Percentiles rank a stretch among this genome's conserved stretches.
Evolutionary conservation across 2,113 vertebrate species (phyloP).

Genomic region (Riparia riparia): DNA sequence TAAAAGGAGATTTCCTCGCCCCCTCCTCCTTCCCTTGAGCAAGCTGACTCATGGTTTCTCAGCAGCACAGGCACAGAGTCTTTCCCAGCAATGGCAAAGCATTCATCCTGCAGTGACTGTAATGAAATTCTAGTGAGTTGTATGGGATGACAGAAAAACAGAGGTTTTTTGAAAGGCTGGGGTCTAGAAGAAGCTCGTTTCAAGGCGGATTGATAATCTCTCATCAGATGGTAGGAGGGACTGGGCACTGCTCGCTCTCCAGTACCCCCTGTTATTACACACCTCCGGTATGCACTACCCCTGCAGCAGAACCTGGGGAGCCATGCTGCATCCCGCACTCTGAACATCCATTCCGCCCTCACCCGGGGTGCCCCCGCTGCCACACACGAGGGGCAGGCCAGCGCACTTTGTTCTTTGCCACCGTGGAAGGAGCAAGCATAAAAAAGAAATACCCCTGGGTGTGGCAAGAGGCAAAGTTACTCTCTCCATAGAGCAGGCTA

Average conservation of each 20-base stretch:
- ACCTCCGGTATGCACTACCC: not conserved
- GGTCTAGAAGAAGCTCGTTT: not conserved
- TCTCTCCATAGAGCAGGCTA: not conserved
- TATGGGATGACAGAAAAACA: not conserved
- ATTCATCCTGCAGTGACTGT: not conserved
- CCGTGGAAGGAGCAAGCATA: fast-evolving
- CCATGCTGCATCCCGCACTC: fast-evolving
- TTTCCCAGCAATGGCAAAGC: conserved; percentile 1
- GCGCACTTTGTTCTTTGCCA: not conserved
- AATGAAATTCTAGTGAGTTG: not conserved
- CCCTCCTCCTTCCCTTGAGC: conserved; percentile 44
- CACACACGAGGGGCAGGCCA: fast-evolving
- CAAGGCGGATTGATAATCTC: not conserved
- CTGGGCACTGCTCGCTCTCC: not conserved
- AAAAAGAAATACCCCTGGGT: not conserved
- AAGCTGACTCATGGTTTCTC: conserved; percentile 62
- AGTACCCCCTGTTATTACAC: not conserved
- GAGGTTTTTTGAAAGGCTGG: not conserved
- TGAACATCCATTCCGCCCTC: not conserved
- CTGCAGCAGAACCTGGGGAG: not conserved
- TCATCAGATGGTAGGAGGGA: not conserved
- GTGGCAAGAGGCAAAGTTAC: not conserved
- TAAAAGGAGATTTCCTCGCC: conserved; percentile 50
- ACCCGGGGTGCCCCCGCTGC: not conserved
- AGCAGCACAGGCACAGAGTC: not conserved